phyloP scores from a whole-genome alignment of 2,113 vertebrate species.

The Cyphomyrus discorhynchus region DNA sequence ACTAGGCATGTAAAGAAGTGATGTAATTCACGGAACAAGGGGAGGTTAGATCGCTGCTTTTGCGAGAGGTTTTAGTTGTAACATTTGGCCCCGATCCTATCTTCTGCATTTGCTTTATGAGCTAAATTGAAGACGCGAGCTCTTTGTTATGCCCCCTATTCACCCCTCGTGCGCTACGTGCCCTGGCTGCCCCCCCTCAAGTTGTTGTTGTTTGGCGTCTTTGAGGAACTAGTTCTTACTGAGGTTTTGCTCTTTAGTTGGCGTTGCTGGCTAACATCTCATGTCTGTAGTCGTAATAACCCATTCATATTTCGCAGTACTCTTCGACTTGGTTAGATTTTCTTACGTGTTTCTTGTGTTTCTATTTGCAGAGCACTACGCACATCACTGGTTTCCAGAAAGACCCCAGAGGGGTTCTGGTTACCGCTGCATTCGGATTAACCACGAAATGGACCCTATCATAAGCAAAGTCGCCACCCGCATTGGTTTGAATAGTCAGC shows the following conservation, averaged over 20 bases:
- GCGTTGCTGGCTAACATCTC: neutral
- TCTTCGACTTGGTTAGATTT: neutral
- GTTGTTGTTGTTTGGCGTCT: neutral
- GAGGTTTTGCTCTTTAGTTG: neutral
- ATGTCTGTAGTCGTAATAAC: neutral
- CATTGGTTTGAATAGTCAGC: constrained; percentile 60
- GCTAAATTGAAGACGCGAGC: neutral
- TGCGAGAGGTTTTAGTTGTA: neutral
- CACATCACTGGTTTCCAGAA: constrained; percentile 72
- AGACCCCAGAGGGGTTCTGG: constrained; percentile 72
- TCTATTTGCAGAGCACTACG: constrained; percentile 64
- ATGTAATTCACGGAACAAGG: neutral
- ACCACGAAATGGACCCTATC: constrained; percentile 74
- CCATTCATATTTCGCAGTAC: neutral
- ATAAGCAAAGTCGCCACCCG: constrained; percentile 64
- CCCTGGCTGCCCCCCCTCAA: neutral
- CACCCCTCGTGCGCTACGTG: neutral
- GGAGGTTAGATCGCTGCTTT: neutral
- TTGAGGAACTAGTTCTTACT: neutral
- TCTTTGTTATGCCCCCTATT: neutral
- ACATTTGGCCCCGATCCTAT: neutral
- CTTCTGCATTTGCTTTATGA: neutral
- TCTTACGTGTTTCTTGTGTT: neutral
- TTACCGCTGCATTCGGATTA: constrained; percentile 76
- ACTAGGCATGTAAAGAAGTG: neutral